phyloP scores from a whole-genome alignment of 2,888 invertebrate genomes.

The Eupithecia subumbrata region DNA sequence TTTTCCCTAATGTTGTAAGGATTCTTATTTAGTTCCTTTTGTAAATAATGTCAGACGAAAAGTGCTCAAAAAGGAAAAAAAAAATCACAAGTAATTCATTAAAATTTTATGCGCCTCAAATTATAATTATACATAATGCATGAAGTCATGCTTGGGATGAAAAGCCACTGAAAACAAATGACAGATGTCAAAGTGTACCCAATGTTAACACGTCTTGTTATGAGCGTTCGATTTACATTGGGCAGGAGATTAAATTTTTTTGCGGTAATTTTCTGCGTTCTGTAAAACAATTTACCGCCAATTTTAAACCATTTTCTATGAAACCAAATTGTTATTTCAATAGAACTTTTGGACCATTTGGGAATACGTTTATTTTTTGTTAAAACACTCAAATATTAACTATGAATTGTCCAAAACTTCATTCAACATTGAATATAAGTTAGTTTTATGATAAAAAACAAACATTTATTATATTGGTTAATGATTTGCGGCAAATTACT shows the following conservation, averaged over 20 bases:
- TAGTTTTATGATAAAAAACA: too few species aligned
- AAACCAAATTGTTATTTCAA: background rate
- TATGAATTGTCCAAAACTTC: too few species aligned
- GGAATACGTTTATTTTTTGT: background rate
- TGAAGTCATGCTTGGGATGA: background rate
- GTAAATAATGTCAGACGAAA: too few species aligned
- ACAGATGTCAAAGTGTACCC: background rate
- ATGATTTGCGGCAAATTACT: background rate
- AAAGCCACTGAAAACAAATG: background rate
- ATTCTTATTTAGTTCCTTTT: too few species aligned
- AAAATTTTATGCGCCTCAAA: too few species aligned
- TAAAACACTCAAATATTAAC: too few species aligned
- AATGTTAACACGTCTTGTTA: background rate
- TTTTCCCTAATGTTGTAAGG: background rate
- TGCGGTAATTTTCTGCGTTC: background rate
- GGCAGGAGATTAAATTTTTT: background rate
- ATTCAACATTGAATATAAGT: too few species aligned
- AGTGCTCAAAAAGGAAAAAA: too few species aligned
- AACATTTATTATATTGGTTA: too few species aligned
- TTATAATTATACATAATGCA: too few species aligned
- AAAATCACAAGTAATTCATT: too few species aligned
- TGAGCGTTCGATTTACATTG: background rate
- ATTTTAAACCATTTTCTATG: background rate
- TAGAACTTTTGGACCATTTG: background rate
- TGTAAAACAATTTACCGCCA: background rate